Evolutionary conservation across 2,888 invertebrate species (phyloP).

Genomic region (Flabesymbios commensalis): DNA sequence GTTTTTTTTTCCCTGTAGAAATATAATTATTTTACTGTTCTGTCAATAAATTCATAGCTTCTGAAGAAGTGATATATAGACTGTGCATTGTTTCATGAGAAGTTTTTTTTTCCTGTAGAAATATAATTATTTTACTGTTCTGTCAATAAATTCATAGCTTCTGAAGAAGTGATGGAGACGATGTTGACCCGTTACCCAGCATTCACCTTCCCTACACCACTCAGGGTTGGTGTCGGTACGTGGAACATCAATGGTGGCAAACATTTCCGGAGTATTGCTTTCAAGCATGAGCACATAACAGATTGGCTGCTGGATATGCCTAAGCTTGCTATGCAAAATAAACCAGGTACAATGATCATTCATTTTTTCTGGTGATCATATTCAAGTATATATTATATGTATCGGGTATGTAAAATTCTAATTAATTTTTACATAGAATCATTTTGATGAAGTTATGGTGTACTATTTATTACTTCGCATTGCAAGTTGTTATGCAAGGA

Average conservation of each 20-base stretch:
- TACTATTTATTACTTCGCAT: no score
- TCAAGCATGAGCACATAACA: conserved; percentile 69
- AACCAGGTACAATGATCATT: conserved; percentile 36
- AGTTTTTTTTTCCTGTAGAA: no score
- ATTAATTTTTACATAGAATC: background rate
- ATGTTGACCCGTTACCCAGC: conserved; percentile 39
- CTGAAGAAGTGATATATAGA: no score
- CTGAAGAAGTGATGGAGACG: conserved; percentile 13
- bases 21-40: no score
- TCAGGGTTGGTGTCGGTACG: conserved; percentile 88
- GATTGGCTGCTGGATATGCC: conserved; percentile 77
- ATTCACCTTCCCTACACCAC: conserved; percentile 42
- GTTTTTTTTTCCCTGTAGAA: no score
- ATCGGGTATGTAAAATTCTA: no score
- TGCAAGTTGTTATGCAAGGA: no score
- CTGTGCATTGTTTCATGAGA: no score
- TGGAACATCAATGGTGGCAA: conserved; percentile 99
- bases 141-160: conserved; percentile 19
- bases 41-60: no score
- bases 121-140: no score
- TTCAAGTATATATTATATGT: no score
- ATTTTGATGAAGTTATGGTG: no score
- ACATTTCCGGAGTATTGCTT: conserved; percentile 94
- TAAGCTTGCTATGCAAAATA: conserved; percentile 62
- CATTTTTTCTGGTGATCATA: background rate